These are phyloP conservation scores for Eulemur macaco DNA, from an alignment of 2,113 vertebrate genomes.

Conservation along the genomic window DNA sequence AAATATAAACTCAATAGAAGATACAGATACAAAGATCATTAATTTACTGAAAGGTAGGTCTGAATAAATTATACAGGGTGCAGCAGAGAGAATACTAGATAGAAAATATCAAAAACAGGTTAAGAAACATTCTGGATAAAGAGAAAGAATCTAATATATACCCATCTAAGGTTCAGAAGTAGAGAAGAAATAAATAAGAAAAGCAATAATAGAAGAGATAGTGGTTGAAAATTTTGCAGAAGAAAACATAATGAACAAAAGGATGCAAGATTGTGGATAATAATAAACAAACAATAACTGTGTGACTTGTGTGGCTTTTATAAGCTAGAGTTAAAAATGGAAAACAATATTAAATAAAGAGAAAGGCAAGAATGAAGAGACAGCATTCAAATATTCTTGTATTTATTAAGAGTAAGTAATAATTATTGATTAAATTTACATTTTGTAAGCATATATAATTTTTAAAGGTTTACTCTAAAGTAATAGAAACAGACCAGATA, in stretches of 20 bases:
- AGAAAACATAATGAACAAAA: not conserved
- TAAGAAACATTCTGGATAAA: not conserved
- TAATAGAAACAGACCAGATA: too few species aligned
- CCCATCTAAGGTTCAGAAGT: not conserved
- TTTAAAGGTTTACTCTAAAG: too few species aligned
- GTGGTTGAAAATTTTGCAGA: not conserved
- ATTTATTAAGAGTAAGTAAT: too few species aligned
- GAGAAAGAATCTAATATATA: not conserved
- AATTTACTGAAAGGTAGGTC: not conserved
- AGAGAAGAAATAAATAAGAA: not conserved
- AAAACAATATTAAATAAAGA: not conserved
- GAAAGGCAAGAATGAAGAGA: not conserved
- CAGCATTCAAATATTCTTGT: not conserved
- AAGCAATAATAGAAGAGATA: not conserved
- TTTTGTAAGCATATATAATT: too few species aligned
- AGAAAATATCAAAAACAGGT: not conserved
- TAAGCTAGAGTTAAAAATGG: not conserved
- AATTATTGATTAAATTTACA: too few species aligned
- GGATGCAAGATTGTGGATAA: not conserved
- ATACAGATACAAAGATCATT: not conserved
- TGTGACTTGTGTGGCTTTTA: not conserved
- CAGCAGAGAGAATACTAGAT: not conserved
- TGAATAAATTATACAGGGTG: not conserved
- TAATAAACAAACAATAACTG: not conserved
- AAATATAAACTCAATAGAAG: not conserved